phyloP scores from a whole-genome alignment of 2,113 vertebrate genomes.

The Proteles cristata region DNA sequence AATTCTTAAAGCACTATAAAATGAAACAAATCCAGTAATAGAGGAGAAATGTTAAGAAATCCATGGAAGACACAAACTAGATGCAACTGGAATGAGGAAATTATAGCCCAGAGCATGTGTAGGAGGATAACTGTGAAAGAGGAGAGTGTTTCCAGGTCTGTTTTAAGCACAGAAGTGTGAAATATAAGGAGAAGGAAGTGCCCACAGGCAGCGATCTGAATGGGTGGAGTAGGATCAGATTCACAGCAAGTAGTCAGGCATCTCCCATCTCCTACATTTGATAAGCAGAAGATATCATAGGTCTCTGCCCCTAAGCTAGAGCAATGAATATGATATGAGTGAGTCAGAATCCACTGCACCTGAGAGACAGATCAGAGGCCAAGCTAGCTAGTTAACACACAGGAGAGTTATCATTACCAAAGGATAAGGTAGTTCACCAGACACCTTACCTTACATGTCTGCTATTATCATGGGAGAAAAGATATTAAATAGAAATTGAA shows the following conservation, averaged over 20 bases:
- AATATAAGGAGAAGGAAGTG: background rate
- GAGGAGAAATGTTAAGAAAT: constrained; percentile 15
- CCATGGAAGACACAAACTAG: background rate
- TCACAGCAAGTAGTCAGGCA: background rate
- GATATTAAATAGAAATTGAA: background rate
- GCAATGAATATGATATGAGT: background rate
- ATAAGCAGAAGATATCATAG: constrained; percentile 16
- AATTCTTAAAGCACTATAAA: constrained; percentile 35
- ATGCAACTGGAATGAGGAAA: background rate
- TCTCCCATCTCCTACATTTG: background rate
- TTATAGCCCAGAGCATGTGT: background rate
- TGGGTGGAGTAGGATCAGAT: background rate
- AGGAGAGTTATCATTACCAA: background rate
- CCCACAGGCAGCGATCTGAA: background rate
- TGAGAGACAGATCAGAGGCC: background rate
- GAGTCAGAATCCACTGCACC: background rate
- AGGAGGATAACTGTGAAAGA: constrained; percentile 26
- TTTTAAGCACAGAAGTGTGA: constrained; percentile 28
- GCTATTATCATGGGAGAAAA: background rate
- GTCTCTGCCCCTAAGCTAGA: background rate
- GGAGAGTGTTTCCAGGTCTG: background rate
- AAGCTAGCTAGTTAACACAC: background rate
- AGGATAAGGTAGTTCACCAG: background rate
- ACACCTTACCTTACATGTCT: background rate
- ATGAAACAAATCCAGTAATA: background rate